Base-by-base conservation (phyloP, 2,113 vertebrate species). In the Psilopogon haemacephalus region DNA sequence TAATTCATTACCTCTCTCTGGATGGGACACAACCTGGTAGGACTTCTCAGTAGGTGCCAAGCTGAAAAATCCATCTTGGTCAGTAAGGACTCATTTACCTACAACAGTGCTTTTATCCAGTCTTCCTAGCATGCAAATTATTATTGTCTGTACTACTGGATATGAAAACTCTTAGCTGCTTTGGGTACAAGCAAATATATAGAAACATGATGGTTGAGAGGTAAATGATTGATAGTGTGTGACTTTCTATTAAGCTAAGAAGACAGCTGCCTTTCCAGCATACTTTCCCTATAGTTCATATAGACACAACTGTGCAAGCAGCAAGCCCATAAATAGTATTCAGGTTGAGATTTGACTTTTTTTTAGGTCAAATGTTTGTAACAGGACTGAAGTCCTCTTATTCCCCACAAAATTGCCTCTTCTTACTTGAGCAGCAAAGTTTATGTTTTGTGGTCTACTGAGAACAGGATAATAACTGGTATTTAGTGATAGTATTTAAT, bases 51-150 rank as follows among this genome's bases (percentile, higher is more conserved):
- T 27, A 42, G 56, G 6, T 33, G 23, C 15, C 44, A 77, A 33
- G 21, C 37, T 80, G 33, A 1, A 13, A 78, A 79, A 55, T 23
- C 17, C 27, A 38, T 38, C 37, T n/a, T 84, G 37, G 59, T 84
- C 23, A 62, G 9, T 10, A 18, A 20, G 19, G 15, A 84, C 30
- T n/a, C 10, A 15, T 83, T 82, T 59, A 50, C 38, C 16, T 65
- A 59, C 64, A 85, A 20, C 2, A 1, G 32, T 74, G 23, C 10
- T 85, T 69, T 83, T 59, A 88, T 50, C 37, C 19, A 42, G 28
- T 44, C 48, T 71, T 18, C 50, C 30, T 50, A 32, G 20, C 71
- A 95, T 91, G 88, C 50, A 93, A 96, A 94, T 70, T 86, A 75
- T 80, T 67, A 40, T 55, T 4, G 42, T 30, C 59, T 15, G 8